Base-by-base conservation (phyloP, 2,888 invertebrate species). In the Proisotoma minuta region DNA sequence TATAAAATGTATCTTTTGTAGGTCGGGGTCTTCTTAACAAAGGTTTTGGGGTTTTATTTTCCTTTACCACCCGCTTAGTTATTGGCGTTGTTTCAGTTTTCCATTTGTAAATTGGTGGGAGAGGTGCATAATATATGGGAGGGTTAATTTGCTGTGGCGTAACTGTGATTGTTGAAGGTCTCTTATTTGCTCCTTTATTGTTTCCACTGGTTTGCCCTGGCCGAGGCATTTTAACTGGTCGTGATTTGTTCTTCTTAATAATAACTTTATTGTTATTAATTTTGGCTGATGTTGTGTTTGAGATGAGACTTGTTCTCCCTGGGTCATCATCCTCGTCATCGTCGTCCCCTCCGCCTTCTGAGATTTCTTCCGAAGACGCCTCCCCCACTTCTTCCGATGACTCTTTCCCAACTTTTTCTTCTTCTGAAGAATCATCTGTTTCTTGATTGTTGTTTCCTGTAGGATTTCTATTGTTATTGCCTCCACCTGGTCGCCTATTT, bases 341-440 rank as follows among this genome's bases (percentile, higher is more conserved):
- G 8, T 50, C 58, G 2, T 40, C 52, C 34, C 49, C 48, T 10
- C 47, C n/a, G n/a, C n/a, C 48, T 20, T 60, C 60, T 22, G 54
- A 57, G 5, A 52, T 40, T 40, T 65, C 61, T 24, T 64, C 64
- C n/a, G 60, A 53, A n/a, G 58, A 58, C 20, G 51, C 22, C 29
- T 27, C 53, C 15, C 28, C 40, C 23, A 51, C 53, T 40, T 65
- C 59, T 28, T 65, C 65, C 8, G 59, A 59, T 1, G 65, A 59
- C 1, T 34, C 34, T 34, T 34, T 15, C 8, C 34, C 34, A 34
- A 8, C 34, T n/a, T n/a, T n/a, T n/a, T 57, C 47, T 28, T 57
- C 57, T 28, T 48, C 39, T 3, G 51, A 51, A 3, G 51, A 27
- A 50, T 29, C 27, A 18, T 20, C 8, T n/a, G n/a, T 56, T 57